phyloP scores from a whole-genome alignment of 2,888 invertebrate species.

The Ophraella communa region DNA sequence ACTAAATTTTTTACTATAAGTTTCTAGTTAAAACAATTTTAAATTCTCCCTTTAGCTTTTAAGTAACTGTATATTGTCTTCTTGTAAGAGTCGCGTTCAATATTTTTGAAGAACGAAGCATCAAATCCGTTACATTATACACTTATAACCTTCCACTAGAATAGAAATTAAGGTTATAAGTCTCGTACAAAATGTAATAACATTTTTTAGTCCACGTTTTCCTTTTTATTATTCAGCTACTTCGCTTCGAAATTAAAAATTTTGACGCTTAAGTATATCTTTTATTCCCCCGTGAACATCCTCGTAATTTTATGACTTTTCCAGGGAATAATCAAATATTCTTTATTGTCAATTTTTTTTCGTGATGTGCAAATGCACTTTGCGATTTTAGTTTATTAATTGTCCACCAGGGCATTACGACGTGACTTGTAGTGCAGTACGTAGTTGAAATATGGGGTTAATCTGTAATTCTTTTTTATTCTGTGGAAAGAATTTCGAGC shows the following conservation, averaged over 20 bases:
- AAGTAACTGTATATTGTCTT: too few relatives aligned
- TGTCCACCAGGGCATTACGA: constrained; percentile 48
- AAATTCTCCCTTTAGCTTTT: too few relatives aligned
- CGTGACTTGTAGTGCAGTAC: constrained; percentile 51
- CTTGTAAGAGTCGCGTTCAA: too few relatives aligned
- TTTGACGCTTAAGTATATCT: not conserved
- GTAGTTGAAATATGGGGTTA: constrained; percentile 45
- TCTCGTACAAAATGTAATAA: not conserved
- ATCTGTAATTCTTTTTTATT: too few relatives aligned
- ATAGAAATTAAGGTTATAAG: not conserved
- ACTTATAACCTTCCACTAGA: too few relatives aligned
- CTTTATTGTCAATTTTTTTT: not conserved
- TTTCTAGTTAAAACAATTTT: too few relatives aligned
- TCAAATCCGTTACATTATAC: too few relatives aligned
- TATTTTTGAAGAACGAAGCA: too few relatives aligned
- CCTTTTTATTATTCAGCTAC: not conserved
- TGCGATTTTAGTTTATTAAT: constrained; percentile 50
- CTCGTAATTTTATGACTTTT: not conserved
- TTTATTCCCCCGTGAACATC: not conserved
- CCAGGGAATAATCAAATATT: not conserved
- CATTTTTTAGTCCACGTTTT: not conserved
- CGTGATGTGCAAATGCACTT: constrained; percentile 47
- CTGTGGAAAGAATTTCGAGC: too few relatives aligned
- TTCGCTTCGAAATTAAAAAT: not conserved
- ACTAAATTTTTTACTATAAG: too few relatives aligned